Conservation (phyloP, 2,797 vertebrate species). For the Yasuhikotakia modesta region DNA sequence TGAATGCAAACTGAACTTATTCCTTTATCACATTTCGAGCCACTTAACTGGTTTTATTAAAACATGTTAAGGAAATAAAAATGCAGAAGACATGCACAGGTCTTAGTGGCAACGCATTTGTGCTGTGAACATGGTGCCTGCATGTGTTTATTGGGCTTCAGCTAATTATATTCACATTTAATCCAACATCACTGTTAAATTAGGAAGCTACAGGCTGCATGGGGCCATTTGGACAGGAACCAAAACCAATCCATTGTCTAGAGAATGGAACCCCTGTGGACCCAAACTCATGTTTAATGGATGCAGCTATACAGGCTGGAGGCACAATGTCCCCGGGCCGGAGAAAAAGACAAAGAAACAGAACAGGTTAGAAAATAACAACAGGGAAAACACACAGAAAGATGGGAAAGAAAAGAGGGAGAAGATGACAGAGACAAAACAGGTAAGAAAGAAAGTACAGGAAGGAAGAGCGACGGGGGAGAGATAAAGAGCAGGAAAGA, state of each 20-base stretch:
- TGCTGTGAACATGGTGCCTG: not conserved
- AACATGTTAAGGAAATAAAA: not conserved
- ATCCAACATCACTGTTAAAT: slow-evolving; percentile 23
- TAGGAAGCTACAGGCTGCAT: not conserved
- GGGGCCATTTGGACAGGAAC: slow-evolving; percentile 32
- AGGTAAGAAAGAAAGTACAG: slow-evolving; percentile 1
- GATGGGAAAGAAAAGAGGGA: not conserved
- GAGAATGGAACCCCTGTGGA: slow-evolving; percentile 38
- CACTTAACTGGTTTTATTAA: not conserved
- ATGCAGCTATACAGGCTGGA: slow-evolving; percentile 42
- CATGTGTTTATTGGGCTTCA: slow-evolving; percentile 12
- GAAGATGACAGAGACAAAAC: slow-evolving; percentile 15
- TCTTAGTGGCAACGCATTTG: not conserved
- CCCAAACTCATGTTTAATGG: slow-evolving; percentile 56
- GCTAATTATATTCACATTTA: slow-evolving; percentile 31
- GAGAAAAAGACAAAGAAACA: slow-evolving; percentile 39
- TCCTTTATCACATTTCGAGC: not conserved
- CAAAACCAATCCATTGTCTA: slow-evolving; percentile 44
- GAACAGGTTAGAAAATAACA: slow-evolving; percentile 39
- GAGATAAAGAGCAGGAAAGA: slow-evolving; percentile 21
- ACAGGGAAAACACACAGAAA: slow-evolving; percentile 9
- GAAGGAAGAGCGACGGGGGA: slow-evolving; percentile 17
- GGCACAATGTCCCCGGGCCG: slow-evolving; percentile 39
- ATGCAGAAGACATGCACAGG: not conserved
- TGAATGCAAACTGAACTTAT: too few relatives aligned